Base-by-base conservation (phyloP, 2,888 invertebrate genomes). In the Drosophila melanocephala region DNA sequence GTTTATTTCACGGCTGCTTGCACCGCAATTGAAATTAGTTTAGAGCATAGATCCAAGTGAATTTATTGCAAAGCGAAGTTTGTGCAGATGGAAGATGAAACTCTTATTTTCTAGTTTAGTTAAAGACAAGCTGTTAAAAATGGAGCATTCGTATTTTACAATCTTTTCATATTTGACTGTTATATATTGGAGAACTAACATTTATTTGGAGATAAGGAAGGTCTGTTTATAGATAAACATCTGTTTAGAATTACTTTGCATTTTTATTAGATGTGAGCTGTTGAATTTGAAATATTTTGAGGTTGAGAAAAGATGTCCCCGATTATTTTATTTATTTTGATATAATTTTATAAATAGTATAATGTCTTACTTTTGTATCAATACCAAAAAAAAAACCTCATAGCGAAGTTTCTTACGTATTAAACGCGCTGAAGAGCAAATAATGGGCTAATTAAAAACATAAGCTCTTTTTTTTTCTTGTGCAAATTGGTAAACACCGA, bases 1-100 rank as follows among this genome's bases (percentile, higher is more conserved):
- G 81, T 86, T 86, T 86, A 86, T 89, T 87, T 90, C 77, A 90
- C 87, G 81, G 62, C 59, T 60, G 75, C 72, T 22, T 75, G 87
- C 79, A 64, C 51, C 14, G 56, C 68, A 84, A 84, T 84, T 78
- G 78, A 90, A 86, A 77, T 88, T 72, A 65, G 68, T 82, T 71
- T 52, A 32, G 55, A 42, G 55, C 57, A 47, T n/a, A 67, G 63
- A 67, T 67, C 47, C 30, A 39, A 53, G 37, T 56, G 42, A 62
- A 56, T 58, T 77, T 56, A 62, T 62, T 59, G 59, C 30, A 53
- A 73, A 59, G 42, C 26, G 22, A 61, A 51, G 16, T n/a, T 64
- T 44, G 19, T 10, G 1, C 52, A 52, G 9, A 9, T 28, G n/a
- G 5, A n/a, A 28, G 19, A 19, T 39, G 14, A 2, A 33, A 6